phyloP scores from a whole-genome alignment of 2,888 invertebrate species.

The Polyploca ridens region DNA sequence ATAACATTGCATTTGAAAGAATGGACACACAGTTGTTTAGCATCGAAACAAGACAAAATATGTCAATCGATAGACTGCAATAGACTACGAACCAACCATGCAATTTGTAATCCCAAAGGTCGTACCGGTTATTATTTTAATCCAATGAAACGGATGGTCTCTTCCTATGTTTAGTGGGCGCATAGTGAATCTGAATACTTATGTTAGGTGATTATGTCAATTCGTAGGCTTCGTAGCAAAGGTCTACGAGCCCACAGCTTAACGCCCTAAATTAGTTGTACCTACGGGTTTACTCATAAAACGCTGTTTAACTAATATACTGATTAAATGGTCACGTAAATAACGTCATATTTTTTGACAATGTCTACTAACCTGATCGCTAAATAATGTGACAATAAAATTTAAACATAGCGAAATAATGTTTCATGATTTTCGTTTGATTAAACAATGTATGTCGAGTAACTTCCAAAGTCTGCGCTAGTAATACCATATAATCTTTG shows the following conservation, averaged over 20 bases:
- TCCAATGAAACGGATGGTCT: neutral
- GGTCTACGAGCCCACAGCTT: neutral
- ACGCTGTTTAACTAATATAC: too few species aligned
- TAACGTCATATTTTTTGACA: too few species aligned
- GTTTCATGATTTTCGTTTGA: too few species aligned
- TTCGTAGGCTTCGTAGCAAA: neutral
- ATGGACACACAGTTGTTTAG: neutral
- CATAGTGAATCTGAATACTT: neutral
- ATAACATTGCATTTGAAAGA: slow-evolving; percentile 7
- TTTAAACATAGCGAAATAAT: too few species aligned
- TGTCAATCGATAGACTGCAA: neutral
- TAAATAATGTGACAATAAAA: too few species aligned
- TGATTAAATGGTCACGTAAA: too few species aligned
- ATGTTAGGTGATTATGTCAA: too few species aligned
- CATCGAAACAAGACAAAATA: slow-evolving; percentile 6
- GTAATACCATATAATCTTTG: too few species aligned
- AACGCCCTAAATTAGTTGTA: too few species aligned
- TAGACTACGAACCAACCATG: neutral
- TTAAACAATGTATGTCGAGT: neutral
- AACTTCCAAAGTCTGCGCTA: too few species aligned
- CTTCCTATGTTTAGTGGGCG: neutral
- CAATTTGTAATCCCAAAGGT: neutral
- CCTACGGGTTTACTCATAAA: too few species aligned
- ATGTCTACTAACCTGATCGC: too few species aligned
- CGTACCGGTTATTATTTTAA: neutral